phyloP scores from a whole-genome alignment of 2,888 invertebrate species.

The Heliothis peltigera region DNA sequence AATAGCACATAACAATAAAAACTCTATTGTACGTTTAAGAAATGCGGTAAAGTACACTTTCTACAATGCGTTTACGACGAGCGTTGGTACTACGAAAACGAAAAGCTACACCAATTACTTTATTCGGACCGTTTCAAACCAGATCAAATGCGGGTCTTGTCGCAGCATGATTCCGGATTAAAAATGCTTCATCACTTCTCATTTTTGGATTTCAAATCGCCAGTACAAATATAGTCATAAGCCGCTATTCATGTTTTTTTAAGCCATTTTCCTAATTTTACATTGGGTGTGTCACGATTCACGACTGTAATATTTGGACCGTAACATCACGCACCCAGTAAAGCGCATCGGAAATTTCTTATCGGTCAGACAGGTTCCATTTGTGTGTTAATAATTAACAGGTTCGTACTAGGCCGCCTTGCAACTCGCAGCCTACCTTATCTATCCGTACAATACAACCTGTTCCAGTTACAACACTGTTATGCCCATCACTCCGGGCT shows the following conservation, averaged over 20 bases:
- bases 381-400: conserved; percentile 53
- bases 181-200: conserved; percentile 48
- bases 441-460: conserved; percentile 46
- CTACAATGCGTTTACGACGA: conserved; percentile 65
- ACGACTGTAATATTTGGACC: conserved; percentile 40
- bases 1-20: conserved; percentile 46
- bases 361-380: conserved; percentile 62
- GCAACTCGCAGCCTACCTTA: conserved; percentile 37
- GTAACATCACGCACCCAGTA: conserved; percentile 39
- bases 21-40: conserved; percentile 40
- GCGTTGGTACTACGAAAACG: conserved; percentile 63
- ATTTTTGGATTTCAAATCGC: conserved; percentile 29
- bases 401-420: conserved; percentile 50
- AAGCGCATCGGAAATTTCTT: conserved; percentile 58
- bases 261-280: conserved; percentile 16
- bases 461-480: conserved; percentile 54
- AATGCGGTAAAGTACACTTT: conserved; percentile 69
- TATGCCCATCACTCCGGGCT: conserved; percentile 38
- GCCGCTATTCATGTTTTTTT: conserved; percentile 27
- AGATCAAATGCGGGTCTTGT: conserved; percentile 60
- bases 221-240: conserved; percentile 40
- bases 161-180: conserved; percentile 45
- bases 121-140: conserved; percentile 63
- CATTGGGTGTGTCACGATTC: conserved; percentile 20
- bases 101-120: conserved; percentile 62